Conservation (phyloP, 2,113 vertebrate species). For the Takifugu flavidus region DNA sequence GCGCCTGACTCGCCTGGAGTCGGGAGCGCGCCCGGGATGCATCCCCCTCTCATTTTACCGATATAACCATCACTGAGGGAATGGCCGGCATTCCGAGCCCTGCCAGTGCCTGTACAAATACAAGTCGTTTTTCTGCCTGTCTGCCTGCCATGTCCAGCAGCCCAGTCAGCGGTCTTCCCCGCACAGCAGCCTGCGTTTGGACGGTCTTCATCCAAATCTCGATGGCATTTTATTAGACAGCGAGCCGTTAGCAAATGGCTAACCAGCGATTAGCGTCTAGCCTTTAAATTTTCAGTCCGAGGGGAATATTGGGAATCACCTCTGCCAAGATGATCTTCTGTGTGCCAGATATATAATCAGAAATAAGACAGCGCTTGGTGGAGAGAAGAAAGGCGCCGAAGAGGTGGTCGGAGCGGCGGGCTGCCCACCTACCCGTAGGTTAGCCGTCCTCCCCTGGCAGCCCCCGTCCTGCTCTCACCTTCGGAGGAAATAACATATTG, state of each 20-base stretch:
- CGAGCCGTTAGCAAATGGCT: conserved; percentile 60
- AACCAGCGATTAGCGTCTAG: conserved; percentile 56
- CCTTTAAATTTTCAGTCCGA: conserved; percentile 1
- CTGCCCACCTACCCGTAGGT: conserved; percentile 54
- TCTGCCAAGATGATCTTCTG: too few relatives aligned
- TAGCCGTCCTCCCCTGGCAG: conserved; percentile 57
- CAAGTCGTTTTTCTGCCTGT: conserved; percentile 26
- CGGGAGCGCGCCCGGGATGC: conserved; percentile 70
- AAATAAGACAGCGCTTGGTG: neutral
- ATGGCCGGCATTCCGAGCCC: conserved; percentile 55
- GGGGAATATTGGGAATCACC: neutral
- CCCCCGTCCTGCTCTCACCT: conserved; percentile 30
- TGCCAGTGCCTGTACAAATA: conserved; percentile 51
- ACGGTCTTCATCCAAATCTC: conserved; percentile 38
- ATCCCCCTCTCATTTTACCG: conserved; percentile 66
- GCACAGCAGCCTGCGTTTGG: conserved; percentile 29
- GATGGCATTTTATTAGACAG: conserved; percentile 58
- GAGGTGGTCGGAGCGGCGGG: conserved; percentile 37
- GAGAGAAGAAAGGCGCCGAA: conserved; percentile 19
- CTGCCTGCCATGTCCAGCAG: conserved; percentile 25
- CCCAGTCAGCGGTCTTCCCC: conserved; percentile 20
- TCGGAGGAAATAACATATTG: conserved; percentile 32
- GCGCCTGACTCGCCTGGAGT: conserved; percentile 50
- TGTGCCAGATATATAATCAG: too few relatives aligned
- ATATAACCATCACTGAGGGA: conserved; percentile 63